A percentile compares a stretch with the other conserved stretches of the same genome.
Conservation (phyloP, 1,140 invertebrate genomes). For the Stratiolaelaps scimitus region DNA sequence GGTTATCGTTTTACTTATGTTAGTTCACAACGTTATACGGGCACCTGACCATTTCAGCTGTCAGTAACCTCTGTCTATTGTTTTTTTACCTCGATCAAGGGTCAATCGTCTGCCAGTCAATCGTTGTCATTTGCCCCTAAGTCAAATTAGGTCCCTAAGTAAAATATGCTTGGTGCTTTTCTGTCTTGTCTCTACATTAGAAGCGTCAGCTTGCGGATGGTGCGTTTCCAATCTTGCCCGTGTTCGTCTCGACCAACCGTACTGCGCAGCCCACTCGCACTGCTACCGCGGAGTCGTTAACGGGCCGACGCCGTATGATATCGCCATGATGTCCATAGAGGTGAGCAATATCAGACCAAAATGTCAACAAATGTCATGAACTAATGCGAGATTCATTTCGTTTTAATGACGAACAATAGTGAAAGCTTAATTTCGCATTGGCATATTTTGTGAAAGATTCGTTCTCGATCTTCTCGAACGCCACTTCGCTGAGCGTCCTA, state of each 20-base stretch:
- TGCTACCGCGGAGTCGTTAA: constrained; percentile 12
- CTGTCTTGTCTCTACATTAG: background rate
- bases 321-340: background rate
- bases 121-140: no score
- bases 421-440: background rate
- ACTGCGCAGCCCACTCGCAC: background rate
- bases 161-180: background rate
- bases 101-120: no score
- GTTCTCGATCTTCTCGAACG: no score
- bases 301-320: constrained; percentile 2
- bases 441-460: no score
- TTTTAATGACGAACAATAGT: background rate
- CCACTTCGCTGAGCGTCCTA: no score
- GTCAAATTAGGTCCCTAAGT: no score
- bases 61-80: background rate
- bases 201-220: background rate
- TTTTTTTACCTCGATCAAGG: constrained; percentile 8
- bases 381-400: background rate
- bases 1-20: background rate
- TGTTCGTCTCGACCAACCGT: constrained; percentile 2
- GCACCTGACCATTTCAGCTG: background rate
- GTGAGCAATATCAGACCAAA: background rate
- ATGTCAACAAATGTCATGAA: background rate
- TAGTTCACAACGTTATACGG: background rate
- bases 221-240: constrained; percentile 11